Evolutionary conservation across 2,113 vertebrate species (phyloP), one percentile per base, ranked within the genome.

Genomic region (Hipposideros armiger): DNA sequence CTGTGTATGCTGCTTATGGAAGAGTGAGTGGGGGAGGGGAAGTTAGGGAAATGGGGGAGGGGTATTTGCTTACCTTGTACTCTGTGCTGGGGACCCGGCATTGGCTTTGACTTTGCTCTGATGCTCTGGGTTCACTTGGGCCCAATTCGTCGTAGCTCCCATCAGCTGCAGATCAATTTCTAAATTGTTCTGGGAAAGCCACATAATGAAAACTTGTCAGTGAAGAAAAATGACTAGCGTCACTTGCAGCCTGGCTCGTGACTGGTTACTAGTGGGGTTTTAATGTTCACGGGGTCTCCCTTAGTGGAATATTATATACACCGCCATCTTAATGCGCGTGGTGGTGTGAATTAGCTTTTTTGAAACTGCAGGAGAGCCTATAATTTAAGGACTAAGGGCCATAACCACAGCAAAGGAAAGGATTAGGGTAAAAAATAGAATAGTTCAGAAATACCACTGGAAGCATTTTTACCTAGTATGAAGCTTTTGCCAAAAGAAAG

Each of bases 121-220:
- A 28, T 64, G 66, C 32, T 84, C 58, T 84, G 91, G 52, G 89
- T 80, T 93, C 78, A 73, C 58, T 77, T 86, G 62, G 7, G 3
- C 42, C 93, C 83, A 45, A 67, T 97, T 87, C 87, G 76, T 92
- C 93, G 86, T 28, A 77, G 86, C 80, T 82, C 96, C 97, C 96
- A 97, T 96, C 96, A 95, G 89, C 74, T 80, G 60, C 72, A 20
- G 89, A 97, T 97, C 97, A 97, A 97, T 97, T 97, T 97, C 93
- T 94, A 95, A 97, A 97, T 93, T 87, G 97, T 93, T 96, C 97
- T 96, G 87, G 91, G 96, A 97, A 97, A 97, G 91, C 74, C 93
- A 97, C 93, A 85, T 96, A 97, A 97, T 97, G 95, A 97, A 97
- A 97, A 96, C 91, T 97, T 98, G 97, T 96, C 97, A 97, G 97